Conservation (phyloP, 1,140 invertebrate species). For the Condylostylus longicornis region DNA sequence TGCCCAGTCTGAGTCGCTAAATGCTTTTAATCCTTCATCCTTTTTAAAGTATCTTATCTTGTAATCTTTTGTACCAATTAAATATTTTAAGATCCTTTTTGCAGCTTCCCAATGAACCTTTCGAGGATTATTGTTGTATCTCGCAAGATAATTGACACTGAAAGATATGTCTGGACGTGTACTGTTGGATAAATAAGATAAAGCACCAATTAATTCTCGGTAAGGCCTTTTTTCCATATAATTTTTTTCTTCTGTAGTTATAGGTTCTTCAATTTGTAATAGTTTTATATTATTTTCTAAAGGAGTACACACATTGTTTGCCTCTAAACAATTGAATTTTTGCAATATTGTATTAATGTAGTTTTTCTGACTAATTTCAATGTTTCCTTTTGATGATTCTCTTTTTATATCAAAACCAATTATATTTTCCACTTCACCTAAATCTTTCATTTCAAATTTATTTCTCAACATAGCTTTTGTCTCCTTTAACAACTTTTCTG, state of each 20-base stretch:
- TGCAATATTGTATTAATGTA: too few species aligned
- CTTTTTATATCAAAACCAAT: too few species aligned
- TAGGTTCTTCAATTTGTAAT: too few species aligned
- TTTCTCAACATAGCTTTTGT: too few species aligned
- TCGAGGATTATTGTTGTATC: background rate
- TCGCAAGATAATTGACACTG: background rate
- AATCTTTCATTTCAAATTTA: too few species aligned
- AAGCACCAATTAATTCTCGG: background rate
- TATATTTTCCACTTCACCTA: too few species aligned
- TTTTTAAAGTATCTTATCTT: constrained; percentile 35
- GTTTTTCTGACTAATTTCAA: too few species aligned
- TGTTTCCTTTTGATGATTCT: too few species aligned
- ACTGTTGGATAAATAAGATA: background rate
- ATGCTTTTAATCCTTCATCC: constrained; percentile 15
- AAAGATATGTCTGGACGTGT: background rate
- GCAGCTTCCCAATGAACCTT: background rate
- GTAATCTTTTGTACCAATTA: constrained; percentile 12
- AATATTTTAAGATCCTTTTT: constrained; percentile 14
- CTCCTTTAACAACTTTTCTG: too few species aligned
- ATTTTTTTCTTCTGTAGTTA: background rate
- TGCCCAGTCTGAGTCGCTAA: constrained; percentile 30
- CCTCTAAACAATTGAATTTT: too few species aligned
- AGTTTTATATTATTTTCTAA: too few species aligned
- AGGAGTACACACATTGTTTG: too few species aligned
- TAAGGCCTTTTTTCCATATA: background rate